A percentile compares a stretch with the other conserved stretches of the same genome.
Evolutionary conservation across 2,888 invertebrate species (phyloP).

Genomic region (Aleiodes testaceus): DNA sequence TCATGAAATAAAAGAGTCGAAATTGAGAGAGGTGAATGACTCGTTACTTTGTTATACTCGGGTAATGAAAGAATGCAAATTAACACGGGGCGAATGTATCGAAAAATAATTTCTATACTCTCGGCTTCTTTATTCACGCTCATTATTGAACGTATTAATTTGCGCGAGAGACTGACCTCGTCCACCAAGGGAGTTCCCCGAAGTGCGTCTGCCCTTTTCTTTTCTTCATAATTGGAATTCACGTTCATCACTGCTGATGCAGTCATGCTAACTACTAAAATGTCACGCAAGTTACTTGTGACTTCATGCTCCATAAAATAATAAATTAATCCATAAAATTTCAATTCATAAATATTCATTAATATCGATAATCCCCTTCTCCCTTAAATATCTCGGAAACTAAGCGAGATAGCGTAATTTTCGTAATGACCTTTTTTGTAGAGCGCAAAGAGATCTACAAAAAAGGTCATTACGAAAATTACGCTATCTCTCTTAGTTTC

Average conservation of each 20-base stretch:
- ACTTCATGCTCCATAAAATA: neutral
- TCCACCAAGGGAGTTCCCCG: slow-evolving; percentile 35
- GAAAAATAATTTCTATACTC: slow-evolving; percentile 1
- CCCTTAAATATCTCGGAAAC: too few relatives aligned
- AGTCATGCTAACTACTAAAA: slow-evolving; percentile 28
- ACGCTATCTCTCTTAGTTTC: too few relatives aligned
- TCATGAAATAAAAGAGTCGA: neutral
- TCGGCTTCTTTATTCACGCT: neutral
- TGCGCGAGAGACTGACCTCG: slow-evolving; percentile 22
- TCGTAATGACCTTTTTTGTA: too few relatives aligned
- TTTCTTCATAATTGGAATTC: slow-evolving; percentile 37
- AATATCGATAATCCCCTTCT: neutral
- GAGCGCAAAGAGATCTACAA: neutral
- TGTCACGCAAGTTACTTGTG: slow-evolving; percentile 1
- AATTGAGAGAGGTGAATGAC: slow-evolving; percentile 2
- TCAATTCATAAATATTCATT: neutral
- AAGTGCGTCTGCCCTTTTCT: slow-evolving; percentile 26
- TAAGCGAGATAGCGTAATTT: too few relatives aligned
- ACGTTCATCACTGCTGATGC: neutral
- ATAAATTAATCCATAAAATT: neutral
- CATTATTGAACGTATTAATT: slow-evolving; percentile 19
- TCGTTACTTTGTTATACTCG: neutral
- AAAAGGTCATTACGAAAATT: neutral
- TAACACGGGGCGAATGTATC: neutral
- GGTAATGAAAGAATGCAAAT: neutral